These are phyloP conservation scores for Capromys pilorides DNA, from an alignment of 2,797 vertebrate species.

Conservation along the genomic window DNA sequence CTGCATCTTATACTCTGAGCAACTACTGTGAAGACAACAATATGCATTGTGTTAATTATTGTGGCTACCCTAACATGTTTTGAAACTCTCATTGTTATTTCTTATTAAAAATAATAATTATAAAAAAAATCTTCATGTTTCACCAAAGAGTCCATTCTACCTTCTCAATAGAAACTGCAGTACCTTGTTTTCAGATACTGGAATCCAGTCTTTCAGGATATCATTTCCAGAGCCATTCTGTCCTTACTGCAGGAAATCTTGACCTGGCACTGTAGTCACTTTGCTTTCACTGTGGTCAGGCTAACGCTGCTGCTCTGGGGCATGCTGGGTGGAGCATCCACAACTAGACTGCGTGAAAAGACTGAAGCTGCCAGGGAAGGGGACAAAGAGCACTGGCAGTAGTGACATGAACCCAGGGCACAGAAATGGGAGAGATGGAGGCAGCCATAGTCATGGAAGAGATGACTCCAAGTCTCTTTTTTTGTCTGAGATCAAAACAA, in stretches of 20 bases:
- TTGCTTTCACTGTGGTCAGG: not conserved
- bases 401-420: not conserved
- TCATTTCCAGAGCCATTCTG: not conserved
- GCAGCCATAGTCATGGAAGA: not conserved
- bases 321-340: not conserved
- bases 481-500: conserved; percentile 2
- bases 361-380: not conserved
- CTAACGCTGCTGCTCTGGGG: not conserved
- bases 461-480: not conserved
- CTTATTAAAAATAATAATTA: too few species aligned
- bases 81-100: too few species aligned
- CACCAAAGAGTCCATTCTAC: not conserved
- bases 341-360: not conserved
- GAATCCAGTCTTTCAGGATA: not conserved
- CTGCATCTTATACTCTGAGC: too few species aligned
- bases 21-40: too few species aligned
- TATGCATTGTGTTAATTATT: too few species aligned
- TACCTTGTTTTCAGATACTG: not conserved
- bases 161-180: not conserved
- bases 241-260: not conserved
- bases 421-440: not conserved
- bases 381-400: not conserved
- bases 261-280: not conserved
- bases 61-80: too few species aligned
- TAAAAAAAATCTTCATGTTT: not conserved